Percentiles rank a stretch among this genome's conserved stretches.
Conservation (phyloP, 2,797 vertebrate genomes). For the Helicolenus hilgendorfi region DNA sequence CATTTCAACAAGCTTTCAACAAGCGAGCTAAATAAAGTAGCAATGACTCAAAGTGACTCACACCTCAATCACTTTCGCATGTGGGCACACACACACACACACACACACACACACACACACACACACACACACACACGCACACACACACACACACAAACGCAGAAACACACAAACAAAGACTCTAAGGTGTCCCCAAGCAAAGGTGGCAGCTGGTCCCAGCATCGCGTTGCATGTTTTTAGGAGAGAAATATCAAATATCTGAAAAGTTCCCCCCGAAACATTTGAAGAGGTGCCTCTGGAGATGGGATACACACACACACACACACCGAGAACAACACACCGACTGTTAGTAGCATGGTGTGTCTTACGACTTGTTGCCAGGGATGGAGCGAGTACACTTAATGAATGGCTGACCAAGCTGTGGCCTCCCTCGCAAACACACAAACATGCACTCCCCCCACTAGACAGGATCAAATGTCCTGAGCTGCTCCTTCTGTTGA, state of each 20-base stretch:
- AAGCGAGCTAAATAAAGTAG: constrained; percentile 52
- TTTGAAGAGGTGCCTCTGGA: constrained; percentile 51
- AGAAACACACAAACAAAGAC: constrained; percentile 36
- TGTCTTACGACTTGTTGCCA: constrained; percentile 34
- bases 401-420: constrained; percentile 33
- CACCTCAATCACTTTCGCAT: constrained; percentile 43
- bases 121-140: background rate
- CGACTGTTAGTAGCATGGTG: constrained; percentile 15
- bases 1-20: constrained; percentile 20
- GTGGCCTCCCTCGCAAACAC: constrained; percentile 10
- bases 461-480: constrained; percentile 34
- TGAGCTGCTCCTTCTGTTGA: constrained; percentile 8
- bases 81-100: background rate
- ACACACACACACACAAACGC: constrained; percentile 5
- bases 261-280: constrained; percentile 69
- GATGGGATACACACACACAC: background rate
- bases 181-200: constrained; percentile 66
- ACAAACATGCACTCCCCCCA: background rate
- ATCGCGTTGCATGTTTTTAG: constrained; percentile 62
- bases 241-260: constrained; percentile 77
- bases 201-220: constrained; percentile 65
- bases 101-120: background rate
- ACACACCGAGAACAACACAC: background rate
- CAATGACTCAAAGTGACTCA: constrained; percentile 80
- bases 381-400: constrained; percentile 10